These are phyloP conservation scores for Andricus quercusramuli DNA, from an alignment of 2,888 invertebrate genomes.

Conservation along the genomic window DNA sequence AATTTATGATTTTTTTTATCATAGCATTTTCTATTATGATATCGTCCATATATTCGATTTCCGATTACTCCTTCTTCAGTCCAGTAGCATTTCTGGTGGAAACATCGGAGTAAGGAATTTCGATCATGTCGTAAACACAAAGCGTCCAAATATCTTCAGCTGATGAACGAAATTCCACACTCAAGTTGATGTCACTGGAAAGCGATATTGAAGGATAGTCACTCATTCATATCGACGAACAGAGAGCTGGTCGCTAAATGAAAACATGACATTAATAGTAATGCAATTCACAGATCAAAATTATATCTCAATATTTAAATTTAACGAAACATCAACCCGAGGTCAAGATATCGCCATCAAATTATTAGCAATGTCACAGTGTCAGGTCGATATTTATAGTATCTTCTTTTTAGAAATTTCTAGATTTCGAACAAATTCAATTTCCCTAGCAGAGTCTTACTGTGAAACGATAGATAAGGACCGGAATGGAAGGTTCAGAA, in stretches of 20 bases:
- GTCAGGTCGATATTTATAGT: no score
- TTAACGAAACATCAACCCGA: no score
- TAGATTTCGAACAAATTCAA: not conserved
- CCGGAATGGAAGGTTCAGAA: constrained; percentile 14
- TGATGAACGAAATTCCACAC: constrained; percentile 14
- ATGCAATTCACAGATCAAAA: not conserved
- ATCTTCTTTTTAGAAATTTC: no score
- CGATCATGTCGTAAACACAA: constrained; percentile 30
- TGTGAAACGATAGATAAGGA: constrained; percentile 46
- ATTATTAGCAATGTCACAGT: no score
- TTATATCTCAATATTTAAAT: no score
- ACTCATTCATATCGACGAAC: not conserved
- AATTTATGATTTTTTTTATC: not conserved
- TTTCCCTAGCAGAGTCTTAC: constrained; percentile 31
- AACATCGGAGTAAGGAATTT: constrained; percentile 20
- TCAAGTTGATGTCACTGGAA: constrained; percentile 19
- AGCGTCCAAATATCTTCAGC: constrained; percentile 5
- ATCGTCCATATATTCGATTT: not conserved
- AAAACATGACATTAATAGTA: not conserved
- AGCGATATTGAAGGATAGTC: constrained; percentile 22
- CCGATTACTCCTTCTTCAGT: not conserved
- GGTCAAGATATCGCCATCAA: no score
- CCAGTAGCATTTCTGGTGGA: not conserved
- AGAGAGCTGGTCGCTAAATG: not conserved
- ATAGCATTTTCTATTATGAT: not conserved